Evolutionary conservation across 1,140 invertebrate species (phyloP).

Genomic region (Palaemon carinicauda): DNA sequence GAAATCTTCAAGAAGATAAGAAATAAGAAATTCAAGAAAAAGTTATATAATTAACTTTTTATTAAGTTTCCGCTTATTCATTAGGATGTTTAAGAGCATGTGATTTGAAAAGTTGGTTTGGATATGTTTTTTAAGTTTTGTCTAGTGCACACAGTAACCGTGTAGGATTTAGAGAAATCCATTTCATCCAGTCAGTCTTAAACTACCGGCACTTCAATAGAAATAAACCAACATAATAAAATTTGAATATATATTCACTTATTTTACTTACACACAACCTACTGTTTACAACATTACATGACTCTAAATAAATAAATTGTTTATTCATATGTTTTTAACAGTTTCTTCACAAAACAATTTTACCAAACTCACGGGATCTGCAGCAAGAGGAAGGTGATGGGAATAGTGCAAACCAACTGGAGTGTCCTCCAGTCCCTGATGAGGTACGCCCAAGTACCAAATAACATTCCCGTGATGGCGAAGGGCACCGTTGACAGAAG

Average conservation of each 20-base stretch:
- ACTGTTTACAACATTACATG: too few species aligned
- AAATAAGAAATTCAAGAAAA: neutral
- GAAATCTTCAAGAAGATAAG: constrained; percentile 63
- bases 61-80: neutral
- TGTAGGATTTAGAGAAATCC: too few species aligned
- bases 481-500: constrained; percentile 48
- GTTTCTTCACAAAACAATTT: neutral
- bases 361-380: constrained; percentile 26
- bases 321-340: neutral
- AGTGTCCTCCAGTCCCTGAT: constrained; percentile 49
- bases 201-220: too few species aligned
- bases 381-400: constrained; percentile 25
- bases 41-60: neutral
- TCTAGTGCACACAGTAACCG: too few species aligned
- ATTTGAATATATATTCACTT: too few species aligned
- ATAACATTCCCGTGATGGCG: constrained; percentile 48
- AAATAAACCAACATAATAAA: too few species aligned
- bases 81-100: too few species aligned
- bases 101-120: too few species aligned
- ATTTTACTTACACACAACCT: too few species aligned
- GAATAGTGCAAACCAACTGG: constrained; percentile 43
- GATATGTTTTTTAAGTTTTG: too few species aligned
- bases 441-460: constrained; percentile 49
- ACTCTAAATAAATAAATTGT: neutral
- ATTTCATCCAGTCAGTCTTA: too few species aligned